Conservation (phyloP, 2,888 invertebrate species). For the Chirona hameri region DNA sequence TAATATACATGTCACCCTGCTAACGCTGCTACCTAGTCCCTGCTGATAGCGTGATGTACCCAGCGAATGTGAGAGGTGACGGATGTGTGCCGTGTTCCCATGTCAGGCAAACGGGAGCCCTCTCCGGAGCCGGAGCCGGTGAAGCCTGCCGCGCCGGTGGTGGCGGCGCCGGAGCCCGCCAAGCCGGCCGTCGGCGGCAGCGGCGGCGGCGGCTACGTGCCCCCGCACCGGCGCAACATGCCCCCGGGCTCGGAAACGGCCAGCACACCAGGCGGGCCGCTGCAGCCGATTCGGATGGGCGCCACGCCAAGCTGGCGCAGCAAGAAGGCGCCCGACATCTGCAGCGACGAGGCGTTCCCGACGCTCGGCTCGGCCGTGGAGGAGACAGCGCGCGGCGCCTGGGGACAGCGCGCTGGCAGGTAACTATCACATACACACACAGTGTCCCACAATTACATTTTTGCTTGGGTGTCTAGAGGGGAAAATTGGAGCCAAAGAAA, state of each 20-base stretch:
- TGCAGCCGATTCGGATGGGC: background rate
- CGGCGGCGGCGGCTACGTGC: slow-evolving; percentile 2
- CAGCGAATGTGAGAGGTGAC: no score
- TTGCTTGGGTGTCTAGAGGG: no score
- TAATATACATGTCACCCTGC: no score
- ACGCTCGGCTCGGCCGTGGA: slow-evolving; percentile 22
- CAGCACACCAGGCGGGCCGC: background rate
- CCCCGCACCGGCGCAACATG: background rate
- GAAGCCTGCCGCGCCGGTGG: background rate
- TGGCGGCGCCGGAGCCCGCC: background rate
- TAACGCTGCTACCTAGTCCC: no score
- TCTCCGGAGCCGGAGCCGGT: background rate
- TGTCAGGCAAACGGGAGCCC: background rate
- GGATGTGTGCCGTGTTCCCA: background rate
- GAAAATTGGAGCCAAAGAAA: no score
- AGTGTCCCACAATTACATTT: no score
- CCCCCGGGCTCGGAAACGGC: background rate
- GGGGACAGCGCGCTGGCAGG: background rate
- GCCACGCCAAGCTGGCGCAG: background rate
- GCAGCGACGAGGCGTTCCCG: slow-evolving; percentile 23
- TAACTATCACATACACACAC: no score
- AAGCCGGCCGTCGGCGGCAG: background rate
- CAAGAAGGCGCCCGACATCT: slow-evolving; percentile 12
- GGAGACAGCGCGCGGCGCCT: background rate
- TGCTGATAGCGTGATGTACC: no score